Percentiles rank a stretch among this genome's conserved stretches.
Evolutionary conservation across 2,888 invertebrate genomes (phyloP).

Genomic region (Stenchaetothrips biformis): DNA sequence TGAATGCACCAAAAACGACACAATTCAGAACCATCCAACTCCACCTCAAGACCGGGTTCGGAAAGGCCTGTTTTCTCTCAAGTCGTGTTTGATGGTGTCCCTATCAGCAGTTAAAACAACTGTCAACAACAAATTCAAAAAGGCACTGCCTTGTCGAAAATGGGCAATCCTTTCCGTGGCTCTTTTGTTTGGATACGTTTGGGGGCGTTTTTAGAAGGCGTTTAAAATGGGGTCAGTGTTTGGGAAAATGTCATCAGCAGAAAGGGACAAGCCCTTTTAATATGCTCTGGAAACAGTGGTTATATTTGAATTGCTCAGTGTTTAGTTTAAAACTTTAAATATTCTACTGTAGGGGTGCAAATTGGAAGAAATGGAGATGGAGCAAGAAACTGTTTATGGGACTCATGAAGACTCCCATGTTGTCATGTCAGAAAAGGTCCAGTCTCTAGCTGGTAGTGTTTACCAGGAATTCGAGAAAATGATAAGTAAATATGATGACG

Average conservation of each 20-base stretch:
- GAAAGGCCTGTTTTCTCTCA: too few relatives aligned
- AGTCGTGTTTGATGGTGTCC: too few relatives aligned
- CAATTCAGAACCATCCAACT: too few relatives aligned
- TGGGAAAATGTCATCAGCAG: conserved; percentile 22
- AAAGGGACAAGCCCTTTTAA: neutral
- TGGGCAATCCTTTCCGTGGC: too few relatives aligned
- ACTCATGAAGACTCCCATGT: conserved; percentile 92
- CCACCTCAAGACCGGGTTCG: too few relatives aligned
- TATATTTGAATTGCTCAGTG: neutral
- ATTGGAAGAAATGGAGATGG: conserved; percentile 40
- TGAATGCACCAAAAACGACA: too few relatives aligned
- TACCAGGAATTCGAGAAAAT: conserved; percentile 98
- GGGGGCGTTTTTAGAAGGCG: neutral
- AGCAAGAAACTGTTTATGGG: conserved; percentile 80
- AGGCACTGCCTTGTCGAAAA: too few relatives aligned
- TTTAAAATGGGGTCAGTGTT: conserved; percentile 25
- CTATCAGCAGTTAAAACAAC: too few relatives aligned
- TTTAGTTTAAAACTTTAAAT: conserved; percentile 26
- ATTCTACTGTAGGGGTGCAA: neutral
- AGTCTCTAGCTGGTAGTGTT: conserved; percentile 93
- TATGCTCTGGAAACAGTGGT: neutral
- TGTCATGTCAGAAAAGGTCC: conserved; percentile 99
- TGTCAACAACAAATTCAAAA: too few relatives aligned
- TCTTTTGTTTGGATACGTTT: too few relatives aligned
- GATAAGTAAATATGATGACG: conserved; percentile 96